A percentile compares a stretch with the other conserved stretches of the same genome.
Evolutionary conservation across 2,888 invertebrate genomes (phyloP).

Genomic region (Nymphalis c-album): DNA sequence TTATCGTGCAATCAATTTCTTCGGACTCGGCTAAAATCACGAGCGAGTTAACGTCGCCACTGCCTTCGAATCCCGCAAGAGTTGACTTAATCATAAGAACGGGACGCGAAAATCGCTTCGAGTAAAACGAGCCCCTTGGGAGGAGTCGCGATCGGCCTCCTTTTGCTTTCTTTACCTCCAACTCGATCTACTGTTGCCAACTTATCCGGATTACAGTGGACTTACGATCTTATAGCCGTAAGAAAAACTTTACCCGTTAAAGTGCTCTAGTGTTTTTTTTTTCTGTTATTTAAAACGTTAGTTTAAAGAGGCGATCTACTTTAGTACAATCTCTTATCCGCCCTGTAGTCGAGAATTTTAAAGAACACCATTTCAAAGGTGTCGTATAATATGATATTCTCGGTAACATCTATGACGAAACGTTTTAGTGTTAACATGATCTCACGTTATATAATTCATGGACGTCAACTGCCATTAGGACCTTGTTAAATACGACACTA

Average conservation of each 20-base stretch:
- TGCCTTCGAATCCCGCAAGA: slow-evolving; percentile 66
- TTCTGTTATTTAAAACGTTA: slow-evolving; percentile 55
- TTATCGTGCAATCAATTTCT: slow-evolving; percentile 49
- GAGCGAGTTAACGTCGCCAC: slow-evolving; percentile 48
- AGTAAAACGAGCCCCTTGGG: slow-evolving; percentile 72
- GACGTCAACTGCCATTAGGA: slow-evolving; percentile 75
- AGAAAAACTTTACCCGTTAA: slow-evolving; percentile 59
- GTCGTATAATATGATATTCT: slow-evolving; percentile 13
- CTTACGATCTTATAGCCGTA: slow-evolving; percentile 53
- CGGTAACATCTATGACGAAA: slow-evolving; percentile 8
- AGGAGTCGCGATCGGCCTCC: slow-evolving; percentile 61
- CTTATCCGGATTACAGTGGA: slow-evolving; percentile 63
- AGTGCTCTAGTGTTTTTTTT: slow-evolving; percentile 49
- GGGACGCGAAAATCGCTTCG: slow-evolving; percentile 75
- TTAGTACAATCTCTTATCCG: slow-evolving; percentile 30
- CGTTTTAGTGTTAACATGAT: slow-evolving; percentile 21
- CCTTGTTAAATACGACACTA: slow-evolving; percentile 76
- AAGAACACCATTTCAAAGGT: background rate
- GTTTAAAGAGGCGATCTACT: slow-evolving; percentile 46
- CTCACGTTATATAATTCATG: slow-evolving; percentile 57
- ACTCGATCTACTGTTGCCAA: slow-evolving; percentile 47
- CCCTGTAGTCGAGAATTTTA: background rate
- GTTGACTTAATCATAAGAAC: slow-evolving; percentile 79
- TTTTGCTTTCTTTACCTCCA: slow-evolving; percentile 56
- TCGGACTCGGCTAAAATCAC: slow-evolving; percentile 50